phyloP scores from a whole-genome alignment of 2,113 vertebrate genomes.

The Sarotherodon lohbergeri region DNA sequence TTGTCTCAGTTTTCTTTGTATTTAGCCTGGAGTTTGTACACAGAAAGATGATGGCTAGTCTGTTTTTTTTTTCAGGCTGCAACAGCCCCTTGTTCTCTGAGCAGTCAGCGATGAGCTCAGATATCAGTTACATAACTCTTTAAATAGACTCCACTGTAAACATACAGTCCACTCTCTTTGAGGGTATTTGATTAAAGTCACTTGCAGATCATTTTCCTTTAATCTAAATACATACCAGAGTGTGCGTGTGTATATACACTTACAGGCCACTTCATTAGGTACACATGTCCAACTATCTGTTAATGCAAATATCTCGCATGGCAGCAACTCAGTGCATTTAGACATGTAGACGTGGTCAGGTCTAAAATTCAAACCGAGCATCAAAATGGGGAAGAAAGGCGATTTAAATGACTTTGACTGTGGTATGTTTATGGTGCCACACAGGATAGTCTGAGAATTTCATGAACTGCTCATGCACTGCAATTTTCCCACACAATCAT shows the following conservation, averaged over 20 bases:
- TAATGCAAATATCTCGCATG: background rate
- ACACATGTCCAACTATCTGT: background rate
- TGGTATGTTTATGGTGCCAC: background rate
- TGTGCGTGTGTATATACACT: background rate
- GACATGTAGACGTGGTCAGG: background rate
- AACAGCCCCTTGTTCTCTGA: background rate
- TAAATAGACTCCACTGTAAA: slow-evolving; percentile 5
- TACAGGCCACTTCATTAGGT: background rate
- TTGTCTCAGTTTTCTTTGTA: background rate
- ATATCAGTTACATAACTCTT: slow-evolving; percentile 20
- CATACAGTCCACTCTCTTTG: background rate
- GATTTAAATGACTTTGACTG: background rate
- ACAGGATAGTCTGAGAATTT: background rate
- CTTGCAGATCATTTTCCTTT: background rate
- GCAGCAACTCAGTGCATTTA: background rate
- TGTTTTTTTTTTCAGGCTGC: background rate
- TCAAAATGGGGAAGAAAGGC: background rate
- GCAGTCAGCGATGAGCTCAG: slow-evolving; percentile 7
- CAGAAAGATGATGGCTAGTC: background rate
- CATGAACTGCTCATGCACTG: background rate
- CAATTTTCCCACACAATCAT: background rate
- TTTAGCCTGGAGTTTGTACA: background rate
- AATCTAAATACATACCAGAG: background rate
- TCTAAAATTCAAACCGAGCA: background rate
- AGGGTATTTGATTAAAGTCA: background rate